A percentile compares a stretch with the other conserved stretches of the same genome.
Conservation (phyloP, 2,888 invertebrate species). For the Tuberolachnus salignus region DNA sequence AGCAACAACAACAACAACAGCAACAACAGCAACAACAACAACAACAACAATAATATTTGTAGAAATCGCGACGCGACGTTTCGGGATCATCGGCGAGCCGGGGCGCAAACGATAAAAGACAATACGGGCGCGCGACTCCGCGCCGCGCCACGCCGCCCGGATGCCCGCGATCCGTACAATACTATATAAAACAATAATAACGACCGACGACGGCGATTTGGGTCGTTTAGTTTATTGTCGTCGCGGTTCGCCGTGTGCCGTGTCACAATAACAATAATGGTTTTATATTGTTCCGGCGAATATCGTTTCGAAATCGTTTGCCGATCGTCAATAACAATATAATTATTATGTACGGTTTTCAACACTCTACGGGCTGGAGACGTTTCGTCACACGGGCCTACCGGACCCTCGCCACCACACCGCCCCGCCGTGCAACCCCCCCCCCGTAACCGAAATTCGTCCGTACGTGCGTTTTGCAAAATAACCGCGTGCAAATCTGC, state of each 20-base stretch:
- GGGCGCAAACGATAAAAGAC: not conserved
- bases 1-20: too few relatives aligned
- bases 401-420: too few relatives aligned
- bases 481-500: too few relatives aligned
- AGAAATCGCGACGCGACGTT: conserved; percentile 42
- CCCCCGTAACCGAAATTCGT: too few relatives aligned
- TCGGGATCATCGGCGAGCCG: conserved; percentile 33
- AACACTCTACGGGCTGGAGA: too few relatives aligned
- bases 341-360: not conserved
- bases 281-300: conserved; percentile 16
- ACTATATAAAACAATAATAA: not conserved
- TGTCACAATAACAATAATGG: not conserved
- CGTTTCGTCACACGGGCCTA: too few relatives aligned
- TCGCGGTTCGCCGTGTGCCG: too few relatives aligned
- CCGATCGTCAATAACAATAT: not conserved
- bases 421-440: too few relatives aligned
- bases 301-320: conserved; percentile 32
- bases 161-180: conserved; percentile 1
- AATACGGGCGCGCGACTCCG: conserved; percentile 22
- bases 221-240: conserved; percentile 22
- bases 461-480: too few relatives aligned
- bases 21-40: too few relatives aligned
- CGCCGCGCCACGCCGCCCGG: conserved; percentile 12
- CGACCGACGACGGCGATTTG: conserved; percentile 7
- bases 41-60: too few relatives aligned